These are phyloP conservation scores for Cinara cedri DNA, from an alignment of 2,888 invertebrate genomes.

Conservation along the genomic window DNA sequence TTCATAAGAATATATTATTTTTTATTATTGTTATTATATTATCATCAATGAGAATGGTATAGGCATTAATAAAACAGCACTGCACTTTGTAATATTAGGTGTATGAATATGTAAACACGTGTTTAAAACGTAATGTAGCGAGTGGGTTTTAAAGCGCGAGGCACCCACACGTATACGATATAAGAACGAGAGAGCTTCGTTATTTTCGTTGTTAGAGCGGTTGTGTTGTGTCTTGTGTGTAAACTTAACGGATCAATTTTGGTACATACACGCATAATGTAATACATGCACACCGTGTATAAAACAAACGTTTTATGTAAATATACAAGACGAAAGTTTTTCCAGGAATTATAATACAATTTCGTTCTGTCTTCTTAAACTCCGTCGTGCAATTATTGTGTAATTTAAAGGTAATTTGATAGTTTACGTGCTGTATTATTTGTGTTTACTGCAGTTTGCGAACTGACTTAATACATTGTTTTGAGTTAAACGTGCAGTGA, in stretches of 20 bases:
- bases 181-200: neutral
- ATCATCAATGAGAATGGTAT: too few species aligned
- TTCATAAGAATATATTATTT: too few species aligned
- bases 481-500: too few species aligned
- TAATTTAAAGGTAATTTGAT: constrained; percentile 30
- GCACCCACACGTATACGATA: neutral
- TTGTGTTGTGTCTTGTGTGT: too few species aligned
- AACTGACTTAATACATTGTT: neutral
- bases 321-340: constrained; percentile 9
- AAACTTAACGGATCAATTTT: neutral
- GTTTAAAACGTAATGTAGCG: neutral
- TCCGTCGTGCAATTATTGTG: neutral
- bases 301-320: constrained; percentile 17
- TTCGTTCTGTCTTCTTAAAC: neutral
- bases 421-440: neutral
- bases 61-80: neutral
- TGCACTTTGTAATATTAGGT: neutral
- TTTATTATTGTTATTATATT: too few species aligned
- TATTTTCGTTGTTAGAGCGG: neutral
- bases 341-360: neutral
- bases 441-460: neutral
- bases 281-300: neutral
- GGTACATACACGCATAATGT: too few species aligned
- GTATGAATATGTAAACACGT: neutral
- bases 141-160: neutral